These are phyloP conservation scores for Cistogaster globosa DNA, from an alignment of 2,888 invertebrate species.

Conservation along the genomic window DNA sequence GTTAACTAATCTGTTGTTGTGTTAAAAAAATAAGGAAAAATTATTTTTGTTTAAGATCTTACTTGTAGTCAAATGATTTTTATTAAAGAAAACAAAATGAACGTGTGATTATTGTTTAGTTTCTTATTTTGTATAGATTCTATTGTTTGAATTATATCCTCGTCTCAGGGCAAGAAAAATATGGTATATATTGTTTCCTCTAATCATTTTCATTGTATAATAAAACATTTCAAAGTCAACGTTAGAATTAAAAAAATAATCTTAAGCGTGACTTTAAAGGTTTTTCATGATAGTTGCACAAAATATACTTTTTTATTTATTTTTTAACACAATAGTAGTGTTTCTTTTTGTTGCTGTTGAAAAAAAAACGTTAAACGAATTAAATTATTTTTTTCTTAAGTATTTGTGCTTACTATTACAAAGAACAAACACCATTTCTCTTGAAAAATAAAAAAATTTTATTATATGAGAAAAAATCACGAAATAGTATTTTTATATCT, in stretches of 20 bases:
- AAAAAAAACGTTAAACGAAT: slow-evolving; percentile 1
- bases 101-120: slow-evolving; percentile 43
- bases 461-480: too few relatives aligned
- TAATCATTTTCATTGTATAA: slow-evolving; percentile 58
- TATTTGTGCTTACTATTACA: background rate
- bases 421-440: slow-evolving; percentile 13
- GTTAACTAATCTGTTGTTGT: slow-evolving; percentile 64
- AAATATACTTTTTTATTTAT: slow-evolving; percentile 18
- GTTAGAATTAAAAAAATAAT: slow-evolving; percentile 28
- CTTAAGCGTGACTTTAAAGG: slow-evolving; percentile 67
- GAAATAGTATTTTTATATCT: too few relatives aligned
- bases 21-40: slow-evolving; percentile 21
- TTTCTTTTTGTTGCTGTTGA: background rate
- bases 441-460: too few relatives aligned
- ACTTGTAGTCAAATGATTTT: slow-evolving; percentile 16
- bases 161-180: slow-evolving; percentile 42
- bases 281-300: slow-evolving; percentile 23
- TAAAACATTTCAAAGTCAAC: slow-evolving; percentile 38
- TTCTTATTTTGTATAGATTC: slow-evolving; percentile 55
- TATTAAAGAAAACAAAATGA: slow-evolving; percentile 27
- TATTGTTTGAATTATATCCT: slow-evolving; percentile 67
- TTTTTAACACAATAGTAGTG: slow-evolving; percentile 16
- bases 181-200: background rate
- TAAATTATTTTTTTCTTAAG: background rate
- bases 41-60: slow-evolving; percentile 39